phyloP scores from a whole-genome alignment of 2,113 vertebrate genomes.

The Cisticola juncidis region DNA sequence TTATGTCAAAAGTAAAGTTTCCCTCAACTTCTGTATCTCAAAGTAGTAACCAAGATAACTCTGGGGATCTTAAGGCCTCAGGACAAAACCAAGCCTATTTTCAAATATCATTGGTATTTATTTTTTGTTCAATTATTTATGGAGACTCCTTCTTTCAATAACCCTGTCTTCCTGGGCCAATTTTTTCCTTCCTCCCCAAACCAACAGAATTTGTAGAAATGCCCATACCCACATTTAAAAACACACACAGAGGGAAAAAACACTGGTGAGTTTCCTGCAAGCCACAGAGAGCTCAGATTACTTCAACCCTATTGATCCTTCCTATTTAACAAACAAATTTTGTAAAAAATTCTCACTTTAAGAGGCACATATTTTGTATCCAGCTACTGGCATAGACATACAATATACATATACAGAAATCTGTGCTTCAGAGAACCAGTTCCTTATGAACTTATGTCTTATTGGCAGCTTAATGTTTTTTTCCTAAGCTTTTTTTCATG shows the following conservation, averaged over 20 bases:
- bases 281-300: background rate
- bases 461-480: background rate
- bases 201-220: background rate
- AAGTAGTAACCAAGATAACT: background rate
- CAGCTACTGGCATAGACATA: background rate
- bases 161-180: background rate
- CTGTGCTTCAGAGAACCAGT: background rate
- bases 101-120: background rate
- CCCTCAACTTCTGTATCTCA: background rate
- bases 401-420: background rate
- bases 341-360: background rate
- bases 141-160: background rate
- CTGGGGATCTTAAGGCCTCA: background rate
- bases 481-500: background rate
- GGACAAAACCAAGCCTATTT: background rate
- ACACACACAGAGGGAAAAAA: accelerated
- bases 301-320: background rate
- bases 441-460: background rate
- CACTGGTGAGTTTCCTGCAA: background rate
- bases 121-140: background rate
- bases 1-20: background rate
- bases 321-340: background rate
- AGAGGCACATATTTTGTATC: background rate
- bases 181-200: background rate
- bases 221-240: background rate